Evolutionary conservation across 2,797 vertebrate species (phyloP), one percentile per base, ranked within the genome.

Genomic region (Telmatherina bonti): DNA sequence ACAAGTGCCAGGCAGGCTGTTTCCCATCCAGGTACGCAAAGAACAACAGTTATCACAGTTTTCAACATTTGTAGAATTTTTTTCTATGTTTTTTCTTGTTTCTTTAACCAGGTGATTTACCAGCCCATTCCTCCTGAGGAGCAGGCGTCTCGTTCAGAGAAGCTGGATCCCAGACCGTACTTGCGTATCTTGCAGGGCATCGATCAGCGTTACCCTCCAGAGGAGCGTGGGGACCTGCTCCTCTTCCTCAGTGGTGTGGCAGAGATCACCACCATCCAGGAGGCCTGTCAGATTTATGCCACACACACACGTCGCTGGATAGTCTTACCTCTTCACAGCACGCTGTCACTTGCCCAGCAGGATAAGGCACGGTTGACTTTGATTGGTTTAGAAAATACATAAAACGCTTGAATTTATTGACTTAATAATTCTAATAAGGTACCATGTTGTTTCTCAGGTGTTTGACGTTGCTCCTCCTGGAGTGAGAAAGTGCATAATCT

Each of bases 401-500:
- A 27, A 6, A 0, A 9, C 29, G 26, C 45, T 56, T 56, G 2
- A 45, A 11, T 29, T 16, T 43, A 5, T 58, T 43, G 26, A 2
- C 7, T 63, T 49, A 26, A 35, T 10, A 0, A 30, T n/a, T 70
- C 10, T 72, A 57, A 79, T 58, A 9, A 71, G 30, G 59, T 13
- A 2, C 49, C 0, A 0, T 74, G 24, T 54, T 72, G 0, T 47
- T 55, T 4, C 49, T 20, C 63, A 98, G 97, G 97, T 98, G 11
- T 99, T 98, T 30, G 97, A 98, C 0, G 86, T 97, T 22, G 56
- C 96, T 0, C 97, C 97, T 5, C 89, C 95, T 0, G 96, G 96
- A 0, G 95, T 98, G 57, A 94, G 96, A 18, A 99, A 99, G 62
- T 98, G 97, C 90, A 97, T 99, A 69, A 95, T 98, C 67, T 94